Evolutionary conservation across 1,140 invertebrate species (phyloP).

Genomic region (Coboldia fuscipes): DNA sequence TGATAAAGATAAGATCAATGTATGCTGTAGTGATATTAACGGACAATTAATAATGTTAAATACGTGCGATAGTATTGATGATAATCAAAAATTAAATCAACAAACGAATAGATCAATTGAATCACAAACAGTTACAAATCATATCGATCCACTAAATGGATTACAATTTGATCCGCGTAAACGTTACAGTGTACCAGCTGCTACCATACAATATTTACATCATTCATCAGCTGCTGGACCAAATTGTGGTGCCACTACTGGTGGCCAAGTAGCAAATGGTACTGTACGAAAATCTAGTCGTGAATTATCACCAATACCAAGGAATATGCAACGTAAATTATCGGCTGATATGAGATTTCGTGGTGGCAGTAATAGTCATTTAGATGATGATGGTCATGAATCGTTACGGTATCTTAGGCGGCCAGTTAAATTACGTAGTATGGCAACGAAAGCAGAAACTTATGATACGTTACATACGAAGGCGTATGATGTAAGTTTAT

Average conservation of each 20-base stretch:
- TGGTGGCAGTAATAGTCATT: conserved; percentile 17
- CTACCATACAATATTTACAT: no score
- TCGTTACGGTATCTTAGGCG: conserved; percentile 21
- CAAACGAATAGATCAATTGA: no score
- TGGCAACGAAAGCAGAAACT: conserved; percentile 31
- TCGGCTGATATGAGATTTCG: conserved; percentile 13
- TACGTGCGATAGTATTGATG: background rate
- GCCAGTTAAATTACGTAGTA: conserved; percentile 33
- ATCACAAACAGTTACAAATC: background rate
- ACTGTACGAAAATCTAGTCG: no score
- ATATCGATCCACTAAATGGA: background rate
- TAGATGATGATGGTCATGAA: conserved; percentile 17
- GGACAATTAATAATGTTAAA: background rate
- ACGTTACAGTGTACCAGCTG: background rate
- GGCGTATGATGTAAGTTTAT: conserved; percentile 25
- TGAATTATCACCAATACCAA: conserved; percentile 17
- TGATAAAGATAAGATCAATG: conserved; percentile 5
- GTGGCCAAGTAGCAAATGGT: background rate
- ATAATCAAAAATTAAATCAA: no score
- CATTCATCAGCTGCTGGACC: no score
- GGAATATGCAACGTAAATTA: conserved; percentile 18
- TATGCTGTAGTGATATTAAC: conserved; percentile 5
- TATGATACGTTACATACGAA: conserved; percentile 35
- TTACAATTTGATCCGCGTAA: conserved; percentile 1
- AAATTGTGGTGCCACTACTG: no score